Evolutionary conservation across 2,888 invertebrate genomes (phyloP).

Genomic region (Rhimphoctona megacephalus): DNA sequence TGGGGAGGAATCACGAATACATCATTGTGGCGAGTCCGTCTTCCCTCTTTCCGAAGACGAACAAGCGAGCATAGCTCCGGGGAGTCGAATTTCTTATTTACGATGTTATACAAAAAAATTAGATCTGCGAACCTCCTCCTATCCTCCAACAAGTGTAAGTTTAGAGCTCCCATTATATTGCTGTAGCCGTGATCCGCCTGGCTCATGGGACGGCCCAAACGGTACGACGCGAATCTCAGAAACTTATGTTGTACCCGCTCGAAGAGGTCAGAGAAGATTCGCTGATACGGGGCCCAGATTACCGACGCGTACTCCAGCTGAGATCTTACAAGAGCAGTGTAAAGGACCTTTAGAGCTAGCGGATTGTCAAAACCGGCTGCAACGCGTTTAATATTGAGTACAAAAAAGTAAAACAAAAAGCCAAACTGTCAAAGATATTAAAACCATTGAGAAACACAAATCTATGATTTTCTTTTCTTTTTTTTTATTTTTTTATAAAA

Average conservation of each 20-base stretch:
- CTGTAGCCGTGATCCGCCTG: background rate
- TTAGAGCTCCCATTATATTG: background rate
- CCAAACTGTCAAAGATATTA: too few species aligned
- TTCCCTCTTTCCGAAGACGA: too few species aligned
- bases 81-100: background rate
- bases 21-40: too few species aligned
- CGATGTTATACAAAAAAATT: background rate
- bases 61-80: too few species aligned
- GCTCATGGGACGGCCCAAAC: background rate
- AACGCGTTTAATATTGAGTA: too few species aligned
- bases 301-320: conserved; percentile 13
- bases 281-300: background rate
- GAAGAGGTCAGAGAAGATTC: background rate
- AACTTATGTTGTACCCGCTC: conserved; percentile 28
- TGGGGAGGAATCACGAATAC: too few species aligned
- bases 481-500: too few species aligned
- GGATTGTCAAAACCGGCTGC: background rate
- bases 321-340: background rate
- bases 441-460: too few species aligned
- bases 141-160: background rate
- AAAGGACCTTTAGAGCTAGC: background rate
- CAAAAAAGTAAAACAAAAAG: too few species aligned
- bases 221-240: background rate
- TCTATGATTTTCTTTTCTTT: too few species aligned
- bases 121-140: background rate